Percentiles rank a stretch among this genome's conserved stretches.
phyloP scores from a whole-genome alignment of 2,888 invertebrate species.

The Philereme transversata region DNA sequence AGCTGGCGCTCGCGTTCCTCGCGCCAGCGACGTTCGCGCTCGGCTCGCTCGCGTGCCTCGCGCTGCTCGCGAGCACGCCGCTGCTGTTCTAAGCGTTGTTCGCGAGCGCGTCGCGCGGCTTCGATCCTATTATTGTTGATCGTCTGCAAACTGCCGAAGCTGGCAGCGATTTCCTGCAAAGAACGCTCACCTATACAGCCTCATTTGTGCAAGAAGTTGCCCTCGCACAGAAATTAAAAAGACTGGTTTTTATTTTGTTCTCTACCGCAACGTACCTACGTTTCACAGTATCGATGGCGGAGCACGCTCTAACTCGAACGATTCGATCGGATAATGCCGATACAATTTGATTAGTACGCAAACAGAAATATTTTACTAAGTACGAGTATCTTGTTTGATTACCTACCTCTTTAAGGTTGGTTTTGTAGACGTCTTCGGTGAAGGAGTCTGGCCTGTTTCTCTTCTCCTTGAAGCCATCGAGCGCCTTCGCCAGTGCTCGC shows the following conservation, averaged over 20 bases:
- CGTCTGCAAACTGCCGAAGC: not conserved
- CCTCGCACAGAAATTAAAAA: no score
- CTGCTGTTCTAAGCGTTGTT: no score
- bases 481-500: not conserved
- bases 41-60: not conserved
- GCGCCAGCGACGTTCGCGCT: not conserved
- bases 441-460: not conserved
- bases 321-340: no score
- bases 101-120: not conserved
- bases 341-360: no score
- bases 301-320: no score
- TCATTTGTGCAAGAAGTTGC: not conserved
- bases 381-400: no score
- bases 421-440: conserved; percentile 5
- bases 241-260: no score
- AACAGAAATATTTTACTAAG: no score
- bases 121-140: not conserved
- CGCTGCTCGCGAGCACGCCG: not conserved
- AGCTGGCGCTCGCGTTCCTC: no score
- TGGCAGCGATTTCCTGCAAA: not conserved
- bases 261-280: no score
- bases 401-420: conserved; percentile 5
- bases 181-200: not conserved
- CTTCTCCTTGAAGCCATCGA: conserved; percentile 4
- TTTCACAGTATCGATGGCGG: not conserved